Evolutionary conservation across 2,113 vertebrate genomes (phyloP).

Genomic region (Pseudonaja textilis): DNA sequence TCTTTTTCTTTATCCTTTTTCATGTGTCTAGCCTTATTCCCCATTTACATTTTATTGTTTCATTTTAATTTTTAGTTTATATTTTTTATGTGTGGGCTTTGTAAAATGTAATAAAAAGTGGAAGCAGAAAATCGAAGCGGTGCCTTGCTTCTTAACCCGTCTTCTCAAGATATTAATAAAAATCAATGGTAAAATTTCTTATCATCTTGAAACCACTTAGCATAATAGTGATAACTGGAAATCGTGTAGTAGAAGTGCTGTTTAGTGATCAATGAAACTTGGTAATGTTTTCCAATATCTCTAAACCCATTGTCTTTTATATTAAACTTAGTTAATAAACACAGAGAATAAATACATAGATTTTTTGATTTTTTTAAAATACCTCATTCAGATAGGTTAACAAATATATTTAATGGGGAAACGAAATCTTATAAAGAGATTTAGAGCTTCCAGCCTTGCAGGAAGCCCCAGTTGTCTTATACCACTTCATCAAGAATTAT

Average conservation of each 20-base stretch:
- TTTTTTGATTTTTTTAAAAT: background rate
- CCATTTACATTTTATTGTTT: background rate
- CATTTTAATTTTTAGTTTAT: background rate
- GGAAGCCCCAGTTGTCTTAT: constrained; percentile 5
- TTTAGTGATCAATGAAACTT: background rate
- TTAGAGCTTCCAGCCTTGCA: background rate
- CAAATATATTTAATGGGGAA: fast-evolving
- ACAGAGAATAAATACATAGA: background rate
- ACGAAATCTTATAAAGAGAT: constrained; percentile 13
- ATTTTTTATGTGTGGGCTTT: background rate
- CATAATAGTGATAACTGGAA: background rate
- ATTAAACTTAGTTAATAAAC: background rate
- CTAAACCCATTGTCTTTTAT: background rate
- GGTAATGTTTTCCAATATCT: fast-evolving
- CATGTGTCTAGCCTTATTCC: background rate
- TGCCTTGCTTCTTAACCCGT: background rate
- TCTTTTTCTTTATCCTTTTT: background rate
- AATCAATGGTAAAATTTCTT: background rate
- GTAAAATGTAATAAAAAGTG: background rate
- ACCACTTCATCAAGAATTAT: constrained; percentile 19
- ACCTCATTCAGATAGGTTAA: constrained; percentile 18
- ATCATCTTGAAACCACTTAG: background rate
- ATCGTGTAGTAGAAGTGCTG: background rate
- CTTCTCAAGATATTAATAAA: background rate
- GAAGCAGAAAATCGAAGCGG: background rate